A percentile compares a stretch with the other conserved stretches of the same genome.
These are phyloP conservation scores for Camptogramma bilineatum DNA, from an alignment of 2,888 invertebrate genomes.

Conservation along the genomic window DNA sequence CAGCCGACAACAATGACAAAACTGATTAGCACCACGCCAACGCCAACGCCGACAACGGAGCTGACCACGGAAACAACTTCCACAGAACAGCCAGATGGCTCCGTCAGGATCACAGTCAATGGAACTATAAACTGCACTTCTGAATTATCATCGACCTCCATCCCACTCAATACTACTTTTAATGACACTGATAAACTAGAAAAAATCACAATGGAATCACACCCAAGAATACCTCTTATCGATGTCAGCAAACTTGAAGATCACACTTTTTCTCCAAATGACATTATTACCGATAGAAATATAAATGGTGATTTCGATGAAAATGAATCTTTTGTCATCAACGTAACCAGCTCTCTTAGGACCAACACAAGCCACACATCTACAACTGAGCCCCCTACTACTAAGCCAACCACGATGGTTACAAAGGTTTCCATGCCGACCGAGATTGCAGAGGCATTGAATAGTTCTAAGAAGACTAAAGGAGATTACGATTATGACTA, in stretches of 20 bases:
- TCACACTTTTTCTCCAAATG: conserved; percentile 68
- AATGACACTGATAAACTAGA: conserved; percentile 62
- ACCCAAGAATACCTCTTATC: conserved; percentile 64
- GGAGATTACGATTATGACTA: conserved; percentile 89
- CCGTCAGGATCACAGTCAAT: conserved; percentile 72
- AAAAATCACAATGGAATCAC: conserved; percentile 55
- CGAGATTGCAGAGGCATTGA: conserved; percentile 70
- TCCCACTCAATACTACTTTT: conserved; percentile 61
- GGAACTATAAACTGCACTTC: conserved; percentile 80
- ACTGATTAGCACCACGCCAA: conserved; percentile 35
- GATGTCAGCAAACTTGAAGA: conserved; percentile 60
- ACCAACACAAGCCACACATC: conserved; percentile 70
- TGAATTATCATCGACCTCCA: conserved; percentile 72
- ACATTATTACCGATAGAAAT: conserved; percentile 74
- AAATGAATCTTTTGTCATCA: conserved; percentile 83
- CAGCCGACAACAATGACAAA: conserved; percentile 46
- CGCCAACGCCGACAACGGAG: conserved; percentile 37
- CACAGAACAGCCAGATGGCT: conserved; percentile 69
- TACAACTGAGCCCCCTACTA: conserved; percentile 47
- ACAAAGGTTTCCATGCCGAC: conserved; percentile 66
- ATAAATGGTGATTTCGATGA: conserved; percentile 71
- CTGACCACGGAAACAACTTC: conserved; percentile 47
- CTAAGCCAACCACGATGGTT: conserved; percentile 33
- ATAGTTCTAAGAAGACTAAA: conserved; percentile 84
- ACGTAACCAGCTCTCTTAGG: conserved; percentile 83